These are phyloP conservation scores for Zonitis immaculata DNA, from an alignment of 2,888 invertebrate genomes.

Conservation along the genomic window DNA sequence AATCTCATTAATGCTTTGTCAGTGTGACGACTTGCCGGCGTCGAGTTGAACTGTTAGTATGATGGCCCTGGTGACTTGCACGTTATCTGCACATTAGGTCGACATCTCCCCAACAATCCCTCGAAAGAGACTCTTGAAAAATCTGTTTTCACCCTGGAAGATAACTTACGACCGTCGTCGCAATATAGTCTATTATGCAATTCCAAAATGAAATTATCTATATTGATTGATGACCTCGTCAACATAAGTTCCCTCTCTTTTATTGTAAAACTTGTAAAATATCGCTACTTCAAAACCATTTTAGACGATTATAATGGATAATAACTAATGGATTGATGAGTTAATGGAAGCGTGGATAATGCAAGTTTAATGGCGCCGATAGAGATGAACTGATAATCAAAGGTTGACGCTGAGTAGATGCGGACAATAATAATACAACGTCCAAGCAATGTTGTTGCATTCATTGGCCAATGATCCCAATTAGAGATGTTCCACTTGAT, in stretches of 20 bases:
- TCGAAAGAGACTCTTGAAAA: conserved; percentile 29
- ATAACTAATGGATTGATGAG: conserved; percentile 41
- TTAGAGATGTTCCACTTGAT: conserved; percentile 17
- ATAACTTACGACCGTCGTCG: conserved; percentile 34
- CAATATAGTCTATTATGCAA: conserved; percentile 40
- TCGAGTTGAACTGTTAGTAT: conserved; percentile 24
- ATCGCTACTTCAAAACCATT: conserved; percentile 29
- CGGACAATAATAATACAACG: conserved; percentile 14
- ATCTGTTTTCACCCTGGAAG: conserved; percentile 37
- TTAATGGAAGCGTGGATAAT: conserved; percentile 36
- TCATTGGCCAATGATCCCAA: conserved; percentile 19
- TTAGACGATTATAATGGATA: conserved; percentile 31
- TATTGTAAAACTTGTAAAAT: conserved; percentile 36
- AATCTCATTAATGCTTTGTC: conserved; percentile 34
- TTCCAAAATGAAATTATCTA: conserved; percentile 42
- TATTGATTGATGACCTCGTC: conserved; percentile 42
- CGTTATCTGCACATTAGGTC: conserved; percentile 37
- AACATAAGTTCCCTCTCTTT: conserved; percentile 33
- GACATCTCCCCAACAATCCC: conserved; percentile 19
- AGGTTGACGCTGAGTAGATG: conserved; percentile 18
- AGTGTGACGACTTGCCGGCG: conserved; percentile 27
- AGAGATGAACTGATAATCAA: conserved; percentile 28
- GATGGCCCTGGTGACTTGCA: conserved; percentile 41
- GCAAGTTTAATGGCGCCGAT: conserved; percentile 33
- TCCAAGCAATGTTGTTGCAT: conserved; percentile 10